Percentiles rank a stretch among this genome's conserved stretches.
phyloP scores from a whole-genome alignment of 2,113 vertebrate species.

The Leuciscus idus region DNA sequence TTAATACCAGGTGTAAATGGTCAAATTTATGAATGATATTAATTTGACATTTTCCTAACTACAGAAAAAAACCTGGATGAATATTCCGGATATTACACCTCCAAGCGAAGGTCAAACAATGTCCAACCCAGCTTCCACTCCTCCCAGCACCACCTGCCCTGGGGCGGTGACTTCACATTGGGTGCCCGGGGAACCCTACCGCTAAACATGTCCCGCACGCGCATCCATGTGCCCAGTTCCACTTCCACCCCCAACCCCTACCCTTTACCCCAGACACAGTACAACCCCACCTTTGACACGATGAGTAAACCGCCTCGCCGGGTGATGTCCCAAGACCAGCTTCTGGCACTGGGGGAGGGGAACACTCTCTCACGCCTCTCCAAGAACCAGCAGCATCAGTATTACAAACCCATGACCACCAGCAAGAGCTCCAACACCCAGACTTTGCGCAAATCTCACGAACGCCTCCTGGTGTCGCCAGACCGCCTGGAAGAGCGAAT shows the following conservation, averaged over 20 bases:
- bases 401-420: conserved; percentile 76
- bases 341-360: conserved; percentile 75
- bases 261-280: conserved; percentile 70
- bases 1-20: not conserved
- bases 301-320: conserved; percentile 73
- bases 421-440: conserved; percentile 71
- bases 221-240: conserved; percentile 71
- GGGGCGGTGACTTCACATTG: conserved; percentile 73
- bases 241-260: conserved; percentile 78
- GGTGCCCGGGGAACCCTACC: conserved; percentile 83
- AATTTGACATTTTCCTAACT: conserved; percentile 20
- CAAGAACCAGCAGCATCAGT: conserved; percentile 80
- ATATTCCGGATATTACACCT: conserved; percentile 82
- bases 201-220: conserved; percentile 77
- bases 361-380: conserved; percentile 74
- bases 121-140: conserved; percentile 77
- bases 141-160: conserved; percentile 78
- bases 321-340: conserved; percentile 90
- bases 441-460: conserved; percentile 73
- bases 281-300: conserved; percentile 61
- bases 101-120: conserved; percentile 79
- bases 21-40: not conserved
- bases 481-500: conserved; percentile 61
- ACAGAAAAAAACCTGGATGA: conserved; percentile 89
- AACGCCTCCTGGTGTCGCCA: conserved; percentile 76